Evolutionary conservation across 2,888 invertebrate genomes (phyloP).

Genomic region (Macrophya annulata): DNA sequence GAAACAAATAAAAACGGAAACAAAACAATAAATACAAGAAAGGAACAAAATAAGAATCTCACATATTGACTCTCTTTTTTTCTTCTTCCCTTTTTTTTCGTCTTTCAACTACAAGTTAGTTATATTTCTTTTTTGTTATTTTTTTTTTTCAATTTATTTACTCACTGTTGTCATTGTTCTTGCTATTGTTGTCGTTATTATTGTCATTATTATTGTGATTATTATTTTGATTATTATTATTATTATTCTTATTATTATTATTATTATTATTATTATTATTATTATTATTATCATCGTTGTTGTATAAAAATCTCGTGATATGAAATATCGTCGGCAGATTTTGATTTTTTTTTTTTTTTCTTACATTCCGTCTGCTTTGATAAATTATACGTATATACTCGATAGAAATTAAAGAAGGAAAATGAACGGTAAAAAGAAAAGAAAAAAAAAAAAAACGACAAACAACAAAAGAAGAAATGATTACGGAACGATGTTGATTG

Average conservation of each 20-base stretch:
- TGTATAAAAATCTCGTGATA: constrained; percentile 62
- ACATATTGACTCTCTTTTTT: background rate
- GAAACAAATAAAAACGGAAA: too few species aligned
- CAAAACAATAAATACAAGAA: too few species aligned
- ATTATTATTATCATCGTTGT: constrained; percentile 66
- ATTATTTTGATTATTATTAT: background rate
- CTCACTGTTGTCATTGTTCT: background rate
- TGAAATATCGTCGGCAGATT: background rate
- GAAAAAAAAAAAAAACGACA: constrained; percentile 56
- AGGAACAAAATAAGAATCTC: background rate
- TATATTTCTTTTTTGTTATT: background rate
- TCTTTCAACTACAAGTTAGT: too few species aligned
- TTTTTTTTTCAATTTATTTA: background rate
- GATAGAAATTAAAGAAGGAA: constrained; percentile 67
- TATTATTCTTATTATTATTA: constrained; percentile 67
- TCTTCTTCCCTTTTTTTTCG: background rate
- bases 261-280: constrained; percentile 16
- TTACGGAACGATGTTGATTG: background rate
- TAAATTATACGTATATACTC: constrained; percentile 66
- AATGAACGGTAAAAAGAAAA: constrained; percentile 48
- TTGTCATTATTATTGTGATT: background rate
- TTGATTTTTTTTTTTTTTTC: constrained; percentile 54
- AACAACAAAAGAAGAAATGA: constrained; percentile 50
- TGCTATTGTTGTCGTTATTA: background rate
- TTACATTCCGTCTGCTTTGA: background rate